Percentiles rank a stretch among this genome's conserved stretches.
Conservation (phyloP, 1,140 invertebrate genomes). For the Eufriesea mexicana region DNA sequence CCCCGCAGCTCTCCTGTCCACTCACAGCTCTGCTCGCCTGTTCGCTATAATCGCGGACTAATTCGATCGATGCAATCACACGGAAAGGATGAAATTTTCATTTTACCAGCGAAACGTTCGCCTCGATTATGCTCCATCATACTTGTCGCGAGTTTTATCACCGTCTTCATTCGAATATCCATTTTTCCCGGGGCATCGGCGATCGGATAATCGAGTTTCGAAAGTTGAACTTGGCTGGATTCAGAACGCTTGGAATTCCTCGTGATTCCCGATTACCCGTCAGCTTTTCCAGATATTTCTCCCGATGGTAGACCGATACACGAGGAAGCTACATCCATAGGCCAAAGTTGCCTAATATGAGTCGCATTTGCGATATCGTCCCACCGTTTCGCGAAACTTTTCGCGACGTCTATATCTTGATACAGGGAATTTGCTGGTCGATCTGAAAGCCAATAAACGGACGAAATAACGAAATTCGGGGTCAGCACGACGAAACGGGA, state of each 20-base stretch:
- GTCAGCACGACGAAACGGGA: no score
- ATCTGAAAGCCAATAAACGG: no score
- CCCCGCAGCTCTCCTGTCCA: no score
- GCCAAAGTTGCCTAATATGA: no score
- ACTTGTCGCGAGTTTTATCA: neutral
- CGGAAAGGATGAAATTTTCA: neutral
- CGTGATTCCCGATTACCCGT: neutral
- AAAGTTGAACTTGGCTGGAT: neutral
- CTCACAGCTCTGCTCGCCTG: no score
- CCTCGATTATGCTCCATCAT: conserved; percentile 2
- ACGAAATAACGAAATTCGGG: no score
- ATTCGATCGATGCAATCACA: neutral
- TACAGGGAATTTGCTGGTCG: no score
- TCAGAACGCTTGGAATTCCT: neutral
- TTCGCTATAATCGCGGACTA: no score
- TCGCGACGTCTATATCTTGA: no score
- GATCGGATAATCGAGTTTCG: neutral
- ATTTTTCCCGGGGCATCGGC: neutral
- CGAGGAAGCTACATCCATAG: no score
- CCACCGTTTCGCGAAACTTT: no score
- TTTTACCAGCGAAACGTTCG: neutral
- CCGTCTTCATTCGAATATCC: conserved; percentile 4
- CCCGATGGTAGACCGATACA: neutral
- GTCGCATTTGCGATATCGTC: no score
- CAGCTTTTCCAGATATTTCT: neutral